Conservation (phyloP, 2,888 invertebrate genomes). For the Mesorhabditis spiculigera region DNA sequence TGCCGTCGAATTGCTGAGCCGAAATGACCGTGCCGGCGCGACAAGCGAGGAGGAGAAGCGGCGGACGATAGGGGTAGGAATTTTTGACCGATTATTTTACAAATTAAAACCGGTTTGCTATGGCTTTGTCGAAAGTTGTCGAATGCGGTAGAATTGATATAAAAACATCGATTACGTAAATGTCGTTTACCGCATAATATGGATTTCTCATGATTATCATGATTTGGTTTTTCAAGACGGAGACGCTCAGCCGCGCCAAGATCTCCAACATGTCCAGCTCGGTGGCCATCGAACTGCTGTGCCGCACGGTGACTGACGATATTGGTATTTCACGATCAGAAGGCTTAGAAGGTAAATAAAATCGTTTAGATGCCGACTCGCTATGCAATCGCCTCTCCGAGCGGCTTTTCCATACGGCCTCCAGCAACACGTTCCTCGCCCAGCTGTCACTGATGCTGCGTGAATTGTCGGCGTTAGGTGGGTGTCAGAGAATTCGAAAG, state of each 20-base stretch:
- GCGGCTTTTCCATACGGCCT: conserved; percentile 27
- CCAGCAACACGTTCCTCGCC: conserved; percentile 15
- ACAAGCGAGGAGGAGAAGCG: neutral
- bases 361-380: conserved; percentile 34
- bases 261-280: conserved; percentile 67
- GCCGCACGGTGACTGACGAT: conserved; percentile 82
- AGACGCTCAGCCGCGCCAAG: conserved; percentile 84
- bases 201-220: neutral
- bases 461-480: conserved; percentile 27
- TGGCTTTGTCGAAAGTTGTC: no score
- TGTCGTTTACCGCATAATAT: no score
- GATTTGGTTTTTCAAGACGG: conserved; percentile 61
- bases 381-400: conserved; percentile 33
- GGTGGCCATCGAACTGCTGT: conserved; percentile 90
- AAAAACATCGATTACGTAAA: no score
- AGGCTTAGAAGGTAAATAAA: neutral
- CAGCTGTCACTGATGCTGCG: conserved; percentile 30
- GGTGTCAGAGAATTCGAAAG: neutral
- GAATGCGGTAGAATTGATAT: no score
- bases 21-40: neutral
- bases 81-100: no score
- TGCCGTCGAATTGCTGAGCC: conserved; percentile 64
- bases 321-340: conserved; percentile 66
- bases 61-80: neutral
- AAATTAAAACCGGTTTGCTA: no score